Evolutionary conservation across 2,113 vertebrate genomes (phyloP), one percentile per base, ranked within the genome.

Genomic region (Odontesthes bonariensis): DNA sequence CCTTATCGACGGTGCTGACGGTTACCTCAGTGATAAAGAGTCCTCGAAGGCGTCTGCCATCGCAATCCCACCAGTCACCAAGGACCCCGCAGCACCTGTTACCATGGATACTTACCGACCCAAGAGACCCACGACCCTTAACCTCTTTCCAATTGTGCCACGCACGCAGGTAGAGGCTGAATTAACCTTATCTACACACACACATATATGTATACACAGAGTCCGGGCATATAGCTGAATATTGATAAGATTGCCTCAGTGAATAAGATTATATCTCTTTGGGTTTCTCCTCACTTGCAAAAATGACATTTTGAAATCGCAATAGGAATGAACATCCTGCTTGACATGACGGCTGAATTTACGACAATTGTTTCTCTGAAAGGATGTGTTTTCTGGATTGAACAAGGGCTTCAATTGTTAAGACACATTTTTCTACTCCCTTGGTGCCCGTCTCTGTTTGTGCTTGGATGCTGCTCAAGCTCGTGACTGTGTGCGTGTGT

Each of bases 121-220:
- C 85, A 99, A 99, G 93, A 91, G 97, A 88, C 97, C 97, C 80
- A 98, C 97, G 65, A 99, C 97, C 17, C 96, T 99, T 88, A 98
- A 98, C 95, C 96, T 99, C 82, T 97, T 99, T 91, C 95, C 97
- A 55, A 96, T 98, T 88, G 96, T 98, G 91, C 97, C 97, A 57
- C 96, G 97, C 68, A 96, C 97, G 91, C 97, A 98, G 97, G 97
- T 99, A 88, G 86, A 88, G 86, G 13, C 49, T 63, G 22, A 20
- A 54, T 70, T 46, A 40, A 53, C 55, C 69, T 20, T 1, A 40
- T 8, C 6, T 23, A 35, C 53, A 64, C 32, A 32, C 23, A 46
- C 12, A 60, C 42, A 42, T 60, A 71, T 17, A 82, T 56, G 77
- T 27, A 75, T 38, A 58, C 46, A 74, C 10, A 35, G 20, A 32